Percentiles rank a stretch among this genome's conserved stretches.
phyloP scores from a whole-genome alignment of 2,113 vertebrate genomes.

The Megaceryle torquata region DNA sequence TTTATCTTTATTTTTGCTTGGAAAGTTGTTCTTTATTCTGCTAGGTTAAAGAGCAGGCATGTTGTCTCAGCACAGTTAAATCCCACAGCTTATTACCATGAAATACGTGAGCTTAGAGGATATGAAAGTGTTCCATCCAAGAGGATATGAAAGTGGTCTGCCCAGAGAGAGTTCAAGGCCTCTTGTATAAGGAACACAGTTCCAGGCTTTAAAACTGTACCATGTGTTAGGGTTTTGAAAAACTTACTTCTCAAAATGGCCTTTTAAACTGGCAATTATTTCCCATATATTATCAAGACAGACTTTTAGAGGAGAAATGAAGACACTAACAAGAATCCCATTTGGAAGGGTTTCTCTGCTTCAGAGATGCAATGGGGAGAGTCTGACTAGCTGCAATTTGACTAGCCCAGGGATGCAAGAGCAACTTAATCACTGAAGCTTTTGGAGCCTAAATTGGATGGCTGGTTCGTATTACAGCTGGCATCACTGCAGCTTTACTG shows the following conservation, averaged over 20 bases:
- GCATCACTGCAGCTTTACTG: not conserved
- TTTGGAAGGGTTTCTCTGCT: not conserved
- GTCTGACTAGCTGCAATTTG: not conserved
- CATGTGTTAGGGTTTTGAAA: constrained; percentile 10
- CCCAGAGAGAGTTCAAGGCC: constrained; percentile 51
- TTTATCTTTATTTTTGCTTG: constrained; percentile 51
- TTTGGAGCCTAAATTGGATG: not conserved
- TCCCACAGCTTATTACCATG: constrained; percentile 68
- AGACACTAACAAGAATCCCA: not conserved
- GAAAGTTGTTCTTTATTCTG: constrained; percentile 34
- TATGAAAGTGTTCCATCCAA: constrained; percentile 49
- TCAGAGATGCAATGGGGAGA: not conserved
- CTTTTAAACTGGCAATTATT: constrained; percentile 38
- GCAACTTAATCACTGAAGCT: not conserved
- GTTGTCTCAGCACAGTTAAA: constrained; percentile 27
- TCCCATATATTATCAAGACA: not conserved
- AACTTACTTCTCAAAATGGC: not conserved
- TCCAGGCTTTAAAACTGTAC: constrained; percentile 28
- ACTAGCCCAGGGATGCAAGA: not conserved
- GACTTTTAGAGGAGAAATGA: not conserved
- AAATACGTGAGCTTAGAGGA: constrained; percentile 36
- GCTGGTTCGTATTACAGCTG: not conserved
- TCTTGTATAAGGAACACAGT: not conserved
- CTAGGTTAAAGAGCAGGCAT: constrained; percentile 20
- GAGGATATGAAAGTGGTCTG: constrained; percentile 54